Conservation (phyloP, 2,113 vertebrate species). For the Chauna torquata region DNA sequence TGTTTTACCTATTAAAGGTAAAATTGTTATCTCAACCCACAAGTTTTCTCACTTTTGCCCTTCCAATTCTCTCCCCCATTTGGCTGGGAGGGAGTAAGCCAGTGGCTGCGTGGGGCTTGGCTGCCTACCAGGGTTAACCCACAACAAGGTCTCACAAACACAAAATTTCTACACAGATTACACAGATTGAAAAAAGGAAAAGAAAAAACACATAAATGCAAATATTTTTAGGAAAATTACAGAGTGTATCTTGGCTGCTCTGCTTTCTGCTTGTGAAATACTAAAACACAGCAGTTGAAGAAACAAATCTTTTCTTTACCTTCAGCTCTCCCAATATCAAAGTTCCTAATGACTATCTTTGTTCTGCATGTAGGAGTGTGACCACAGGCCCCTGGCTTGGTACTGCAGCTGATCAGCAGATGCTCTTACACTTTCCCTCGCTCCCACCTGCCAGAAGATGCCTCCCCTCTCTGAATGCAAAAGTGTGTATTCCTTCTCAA, state of each 20-base stretch:
- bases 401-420: neutral
- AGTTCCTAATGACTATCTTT: neutral
- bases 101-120: neutral
- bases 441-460: rapidly evolving
- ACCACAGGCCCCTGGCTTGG: neutral
- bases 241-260: neutral
- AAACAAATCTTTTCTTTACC: neutral
- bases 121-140: neutral
- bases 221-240: neutral
- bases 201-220: neutral
- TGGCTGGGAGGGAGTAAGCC: neutral
- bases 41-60: neutral
- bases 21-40: neutral
- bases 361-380: neutral
- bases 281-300: neutral
- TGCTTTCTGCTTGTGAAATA: neutral
- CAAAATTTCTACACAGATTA: neutral
- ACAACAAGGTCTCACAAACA: neutral
- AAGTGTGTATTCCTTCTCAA: neutral
- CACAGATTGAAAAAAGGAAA: no score
- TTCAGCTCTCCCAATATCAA: neutral
- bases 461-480: neutral
- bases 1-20: neutral
- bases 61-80: neutral
- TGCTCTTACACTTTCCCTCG: neutral